Percentiles rank a stretch among this genome's conserved stretches.
These are phyloP conservation scores for Dasypogon diadema DNA, from an alignment of 2,888 invertebrate genomes.

Conservation along the genomic window DNA sequence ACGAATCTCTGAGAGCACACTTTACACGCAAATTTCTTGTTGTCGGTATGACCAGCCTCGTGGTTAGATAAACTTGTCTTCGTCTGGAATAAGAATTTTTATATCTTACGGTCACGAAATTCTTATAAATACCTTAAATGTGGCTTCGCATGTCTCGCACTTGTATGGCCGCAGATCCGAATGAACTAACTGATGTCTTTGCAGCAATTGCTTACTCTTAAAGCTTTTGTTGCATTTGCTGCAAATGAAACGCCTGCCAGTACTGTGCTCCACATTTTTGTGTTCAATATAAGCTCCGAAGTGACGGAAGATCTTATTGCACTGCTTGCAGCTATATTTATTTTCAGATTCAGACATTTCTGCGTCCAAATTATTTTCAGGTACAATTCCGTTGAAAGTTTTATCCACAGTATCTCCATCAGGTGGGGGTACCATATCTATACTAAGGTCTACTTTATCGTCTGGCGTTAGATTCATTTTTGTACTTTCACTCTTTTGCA, in stretches of 20 bases:
- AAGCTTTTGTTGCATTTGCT: conserved; percentile 81
- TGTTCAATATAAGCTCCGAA: conserved; percentile 82
- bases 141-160: conserved; percentile 72
- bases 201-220: conserved; percentile 79
- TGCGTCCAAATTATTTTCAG: too few relatives aligned
- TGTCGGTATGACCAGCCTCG: conserved; percentile 78
- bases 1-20: conserved; percentile 81
- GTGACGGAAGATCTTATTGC: conserved; percentile 70
- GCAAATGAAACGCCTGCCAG: conserved; percentile 78
- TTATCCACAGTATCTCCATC: too few relatives aligned
- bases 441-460: background rate
- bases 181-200: conserved; percentile 85
- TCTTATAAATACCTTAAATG: conserved; percentile 58
- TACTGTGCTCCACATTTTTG: conserved; percentile 77
- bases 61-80: conserved; percentile 80
- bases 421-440: too few relatives aligned
- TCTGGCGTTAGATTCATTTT: background rate
- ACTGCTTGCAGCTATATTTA: conserved; percentile 52
- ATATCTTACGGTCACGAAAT: too few relatives aligned
- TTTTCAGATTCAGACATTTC: background rate
- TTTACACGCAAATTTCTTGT: conserved; percentile 78
- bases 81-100: conserved; percentile 73
- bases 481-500: background rate
- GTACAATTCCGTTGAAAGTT: background rate
- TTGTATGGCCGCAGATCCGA: conserved; percentile 75